Evolutionary conservation across 2,888 invertebrate species (phyloP).

Genomic region (Allophyes oxyacanthae): DNA sequence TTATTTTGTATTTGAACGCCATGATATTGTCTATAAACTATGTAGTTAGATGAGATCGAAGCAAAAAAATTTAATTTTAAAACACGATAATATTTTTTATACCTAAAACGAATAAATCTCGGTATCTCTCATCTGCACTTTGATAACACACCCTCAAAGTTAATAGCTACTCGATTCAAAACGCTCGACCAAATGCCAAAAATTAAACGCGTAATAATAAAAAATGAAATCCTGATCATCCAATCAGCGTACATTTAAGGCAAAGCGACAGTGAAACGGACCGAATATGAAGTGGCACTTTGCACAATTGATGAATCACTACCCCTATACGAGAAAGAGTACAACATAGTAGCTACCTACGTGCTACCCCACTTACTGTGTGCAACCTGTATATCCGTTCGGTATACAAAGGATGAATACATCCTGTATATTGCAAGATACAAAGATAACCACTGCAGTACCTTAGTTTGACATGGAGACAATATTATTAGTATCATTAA

Average conservation of each 20-base stretch:
- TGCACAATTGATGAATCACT: constrained; percentile 84
- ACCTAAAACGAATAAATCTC: constrained; percentile 21
- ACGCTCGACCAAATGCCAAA: constrained; percentile 25
- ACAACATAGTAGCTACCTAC: constrained; percentile 31
- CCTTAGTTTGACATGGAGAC: no score
- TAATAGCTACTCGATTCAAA: constrained; percentile 50
- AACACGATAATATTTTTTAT: no score
- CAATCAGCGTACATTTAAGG: constrained; percentile 73
- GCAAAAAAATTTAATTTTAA: no score
- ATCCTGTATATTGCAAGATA: constrained; percentile 34
- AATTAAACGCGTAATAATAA: constrained; percentile 55
- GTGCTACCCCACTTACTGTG: constrained; percentile 43
- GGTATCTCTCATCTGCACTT: constrained; percentile 29
- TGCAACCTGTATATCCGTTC: constrained; percentile 25
- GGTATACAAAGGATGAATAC: constrained; percentile 43
- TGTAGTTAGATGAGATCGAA: no score
- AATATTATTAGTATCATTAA: no score
- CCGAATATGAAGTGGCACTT: constrained; percentile 84
- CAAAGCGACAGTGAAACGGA: constrained; percentile 77
- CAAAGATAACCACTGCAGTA: constrained; percentile 1
- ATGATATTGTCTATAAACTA: no score
- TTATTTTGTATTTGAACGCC: no score
- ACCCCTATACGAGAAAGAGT: constrained; percentile 64
- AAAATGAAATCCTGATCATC: constrained; percentile 66
- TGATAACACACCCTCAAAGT: constrained; percentile 45